A percentile compares a stretch with the other conserved stretches of the same genome.
These are phyloP conservation scores for Candoia aspera DNA, from an alignment of 2,113 vertebrate genomes.

Conservation along the genomic window DNA sequence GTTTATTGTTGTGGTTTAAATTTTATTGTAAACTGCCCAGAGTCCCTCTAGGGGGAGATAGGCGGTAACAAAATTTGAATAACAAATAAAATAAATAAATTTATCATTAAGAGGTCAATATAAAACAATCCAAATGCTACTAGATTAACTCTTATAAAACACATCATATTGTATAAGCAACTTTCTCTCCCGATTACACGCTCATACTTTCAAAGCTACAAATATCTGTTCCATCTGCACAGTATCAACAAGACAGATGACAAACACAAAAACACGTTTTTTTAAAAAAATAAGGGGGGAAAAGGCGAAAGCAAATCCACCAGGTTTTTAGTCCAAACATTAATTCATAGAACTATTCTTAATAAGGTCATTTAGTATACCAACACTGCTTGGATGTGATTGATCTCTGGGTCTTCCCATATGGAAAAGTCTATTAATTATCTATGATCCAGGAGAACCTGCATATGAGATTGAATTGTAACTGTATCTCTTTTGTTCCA, in stretches of 20 bases:
- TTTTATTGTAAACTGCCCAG: no score
- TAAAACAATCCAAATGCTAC: not conserved
- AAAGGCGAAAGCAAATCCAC: not conserved
- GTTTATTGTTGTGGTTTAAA: no score
- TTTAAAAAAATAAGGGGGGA: not conserved
- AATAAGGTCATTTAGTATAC: not conserved
- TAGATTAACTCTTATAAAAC: slow-evolving; percentile 1
- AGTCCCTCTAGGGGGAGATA: no score
- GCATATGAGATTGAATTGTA: not conserved
- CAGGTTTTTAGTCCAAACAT: not conserved
- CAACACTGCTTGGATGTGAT: not conserved
- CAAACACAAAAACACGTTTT: not conserved
- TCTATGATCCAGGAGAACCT: not conserved
- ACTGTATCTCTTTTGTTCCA: not conserved
- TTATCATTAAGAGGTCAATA: not conserved
- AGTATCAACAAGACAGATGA: not conserved
- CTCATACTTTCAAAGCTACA: not conserved
- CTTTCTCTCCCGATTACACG: not conserved
- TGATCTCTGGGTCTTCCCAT: not conserved
- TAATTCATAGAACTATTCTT: not conserved
- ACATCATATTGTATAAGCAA: not conserved
- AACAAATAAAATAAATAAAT: no score
- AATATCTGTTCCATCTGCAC: not conserved
- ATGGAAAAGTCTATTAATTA: not conserved
- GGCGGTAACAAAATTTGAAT: no score